Percentiles rank a stretch among this genome's conserved stretches.
These are phyloP conservation scores for Amphiprion ocellaris DNA, from an alignment of 2,113 vertebrate genomes.

Conservation along the genomic window DNA sequence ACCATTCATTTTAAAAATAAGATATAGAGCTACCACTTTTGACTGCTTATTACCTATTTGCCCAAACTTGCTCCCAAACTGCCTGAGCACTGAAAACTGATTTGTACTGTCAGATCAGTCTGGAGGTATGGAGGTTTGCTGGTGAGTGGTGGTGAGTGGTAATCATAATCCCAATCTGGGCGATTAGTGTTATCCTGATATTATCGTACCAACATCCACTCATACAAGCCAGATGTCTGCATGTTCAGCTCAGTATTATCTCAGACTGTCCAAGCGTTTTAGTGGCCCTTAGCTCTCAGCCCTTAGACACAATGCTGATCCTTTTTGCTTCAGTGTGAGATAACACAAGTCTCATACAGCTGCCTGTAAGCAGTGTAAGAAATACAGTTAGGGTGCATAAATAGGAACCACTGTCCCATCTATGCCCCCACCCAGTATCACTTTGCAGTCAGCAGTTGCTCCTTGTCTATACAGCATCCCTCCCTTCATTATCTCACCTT, in stretches of 20 bases:
- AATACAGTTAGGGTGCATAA: no score
- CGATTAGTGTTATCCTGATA: conserved; percentile 61
- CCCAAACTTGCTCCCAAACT: no score
- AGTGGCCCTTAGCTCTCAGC: conserved; percentile 1
- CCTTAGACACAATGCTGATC: conserved; percentile 6
- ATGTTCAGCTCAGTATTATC: conserved; percentile 25
- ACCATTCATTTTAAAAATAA: conserved; percentile 16
- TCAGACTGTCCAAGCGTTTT: not conserved
- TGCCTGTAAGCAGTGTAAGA: not conserved
- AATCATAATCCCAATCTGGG: conserved; percentile 64
- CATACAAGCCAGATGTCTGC: conserved; percentile 42
- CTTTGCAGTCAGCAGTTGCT: conserved; percentile 27
- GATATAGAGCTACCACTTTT: not conserved
- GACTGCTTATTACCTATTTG: no score
- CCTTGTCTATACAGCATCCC: conserved; percentile 10
- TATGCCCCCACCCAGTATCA: conserved; percentile 20
- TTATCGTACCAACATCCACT: conserved; percentile 53
- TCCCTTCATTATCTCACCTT: not conserved
- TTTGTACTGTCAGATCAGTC: conserved; percentile 4
- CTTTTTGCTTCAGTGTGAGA: conserved; percentile 10
- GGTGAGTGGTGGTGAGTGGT: conserved; percentile 28
- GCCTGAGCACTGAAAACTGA: no score
- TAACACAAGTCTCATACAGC: not conserved
- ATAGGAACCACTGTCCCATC: not conserved
- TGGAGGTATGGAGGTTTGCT: conserved; percentile 17